Conservation (phyloP, 2,113 vertebrate genomes). For the Nyctereutes procyonoides region DNA sequence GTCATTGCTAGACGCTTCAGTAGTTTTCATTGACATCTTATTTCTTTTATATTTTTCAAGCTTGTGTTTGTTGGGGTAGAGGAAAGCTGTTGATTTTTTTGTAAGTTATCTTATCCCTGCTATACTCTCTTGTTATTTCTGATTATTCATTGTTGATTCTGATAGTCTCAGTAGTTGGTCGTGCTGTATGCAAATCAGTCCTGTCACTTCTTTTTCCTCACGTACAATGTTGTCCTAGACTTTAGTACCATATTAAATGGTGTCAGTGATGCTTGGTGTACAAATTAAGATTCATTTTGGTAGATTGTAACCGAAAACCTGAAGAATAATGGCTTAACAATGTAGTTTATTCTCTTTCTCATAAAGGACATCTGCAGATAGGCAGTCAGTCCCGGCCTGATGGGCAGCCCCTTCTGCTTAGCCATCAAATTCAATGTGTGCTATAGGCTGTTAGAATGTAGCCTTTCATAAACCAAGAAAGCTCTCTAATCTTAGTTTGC, state of each 20-base stretch:
- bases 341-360: neutral
- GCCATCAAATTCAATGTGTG: neutral
- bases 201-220: conserved; percentile 3
- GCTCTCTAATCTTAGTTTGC: conserved; percentile 19
- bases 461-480: conserved; percentile 32
- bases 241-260: neutral
- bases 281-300: conserved; percentile 35
- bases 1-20: neutral
- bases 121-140: neutral
- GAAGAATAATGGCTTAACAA: neutral
- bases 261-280: neutral
- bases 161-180: neutral
- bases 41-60: neutral
- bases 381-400: neutral
- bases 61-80: neutral
- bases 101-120: neutral
- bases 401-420: neutral
- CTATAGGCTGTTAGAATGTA: neutral
- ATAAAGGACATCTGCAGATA: neutral
- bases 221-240: neutral
- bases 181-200: neutral
- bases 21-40: conserved; percentile 1
- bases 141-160: neutral
- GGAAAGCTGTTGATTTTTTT: neutral
- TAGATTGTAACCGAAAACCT: conserved; percentile 20